phyloP scores from a whole-genome alignment of 2,797 vertebrate genomes.

The Hoplostethus atlanticus region DNA sequence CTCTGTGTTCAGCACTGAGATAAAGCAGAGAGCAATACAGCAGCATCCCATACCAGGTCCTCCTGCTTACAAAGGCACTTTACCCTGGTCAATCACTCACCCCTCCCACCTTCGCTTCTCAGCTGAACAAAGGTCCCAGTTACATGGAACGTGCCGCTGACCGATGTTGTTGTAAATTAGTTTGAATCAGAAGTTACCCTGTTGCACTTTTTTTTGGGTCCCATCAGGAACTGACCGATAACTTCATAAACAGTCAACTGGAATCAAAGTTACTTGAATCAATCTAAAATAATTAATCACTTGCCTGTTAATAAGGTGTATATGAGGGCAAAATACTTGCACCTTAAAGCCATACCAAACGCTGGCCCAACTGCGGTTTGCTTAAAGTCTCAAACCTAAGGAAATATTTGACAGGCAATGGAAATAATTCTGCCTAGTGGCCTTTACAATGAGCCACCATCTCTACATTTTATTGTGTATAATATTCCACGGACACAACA shows the following conservation, averaged over 20 bases:
- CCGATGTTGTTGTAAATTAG: neutral
- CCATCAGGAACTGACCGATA: too few species aligned
- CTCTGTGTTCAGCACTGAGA: slow-evolving; percentile 35
- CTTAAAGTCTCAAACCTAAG: neutral
- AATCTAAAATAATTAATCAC: too few species aligned
- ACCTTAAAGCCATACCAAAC: too few species aligned
- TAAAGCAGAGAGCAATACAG: slow-evolving; percentile 32
- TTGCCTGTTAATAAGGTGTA: too few species aligned
- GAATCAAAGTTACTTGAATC: too few species aligned
- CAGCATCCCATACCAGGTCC: slow-evolving; percentile 13
- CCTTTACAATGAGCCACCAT: slow-evolving; percentile 45
- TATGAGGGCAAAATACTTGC: too few species aligned
- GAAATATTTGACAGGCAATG: slow-evolving; percentile 33
- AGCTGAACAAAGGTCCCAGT: neutral
- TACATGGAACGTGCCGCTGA: too few species aligned
- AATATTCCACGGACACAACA: slow-evolving; percentile 63
- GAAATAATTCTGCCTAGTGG: slow-evolving; percentile 53
- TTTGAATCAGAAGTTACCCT: neutral
- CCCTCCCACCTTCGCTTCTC: neutral
- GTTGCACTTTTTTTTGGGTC: neutral
- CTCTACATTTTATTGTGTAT: slow-evolving; percentile 35
- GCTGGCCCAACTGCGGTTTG: too few species aligned
- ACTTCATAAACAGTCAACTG: too few species aligned
- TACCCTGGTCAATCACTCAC: slow-evolving; percentile 4
- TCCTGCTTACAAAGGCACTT: slow-evolving; percentile 31